Percentiles rank a stretch among this genome's conserved stretches.
These are phyloP conservation scores for Chrysomela aeneicollis DNA, from an alignment of 2,888 invertebrate genomes.

Conservation along the genomic window DNA sequence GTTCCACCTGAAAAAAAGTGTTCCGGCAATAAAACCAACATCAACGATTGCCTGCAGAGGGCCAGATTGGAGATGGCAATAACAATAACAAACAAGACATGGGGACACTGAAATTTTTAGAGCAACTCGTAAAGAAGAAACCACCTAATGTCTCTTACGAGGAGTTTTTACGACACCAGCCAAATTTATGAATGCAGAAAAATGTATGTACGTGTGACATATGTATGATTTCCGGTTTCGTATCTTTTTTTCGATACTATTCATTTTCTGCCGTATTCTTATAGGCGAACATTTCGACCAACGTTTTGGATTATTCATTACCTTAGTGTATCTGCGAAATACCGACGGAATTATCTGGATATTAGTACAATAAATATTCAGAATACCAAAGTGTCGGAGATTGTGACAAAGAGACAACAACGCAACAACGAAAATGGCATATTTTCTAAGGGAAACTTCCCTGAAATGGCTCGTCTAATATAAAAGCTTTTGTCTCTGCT, in stretches of 20 bases:
- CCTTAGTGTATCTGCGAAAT: too few species aligned
- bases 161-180: neutral
- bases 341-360: too few species aligned
- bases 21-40: neutral
- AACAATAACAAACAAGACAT: conserved; percentile 1
- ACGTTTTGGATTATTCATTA: too few species aligned
- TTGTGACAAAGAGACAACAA: neutral
- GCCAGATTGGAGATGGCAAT: neutral
- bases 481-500: neutral
- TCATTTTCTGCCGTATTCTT: too few species aligned
- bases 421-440: neutral
- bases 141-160: neutral
- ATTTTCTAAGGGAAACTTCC: neutral
- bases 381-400: neutral
- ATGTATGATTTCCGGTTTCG: neutral
- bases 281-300: too few species aligned
- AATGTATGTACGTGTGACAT: neutral
- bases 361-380: neutral
- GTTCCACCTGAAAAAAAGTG: neutral
- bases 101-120: neutral
- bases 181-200: conserved; percentile 3
- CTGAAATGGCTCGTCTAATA: neutral
- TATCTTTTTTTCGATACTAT: neutral
- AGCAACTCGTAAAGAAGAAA: neutral
- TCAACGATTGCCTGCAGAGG: neutral